phyloP scores from a whole-genome alignment of 2,113 vertebrate species.

The Rana temporaria region DNA sequence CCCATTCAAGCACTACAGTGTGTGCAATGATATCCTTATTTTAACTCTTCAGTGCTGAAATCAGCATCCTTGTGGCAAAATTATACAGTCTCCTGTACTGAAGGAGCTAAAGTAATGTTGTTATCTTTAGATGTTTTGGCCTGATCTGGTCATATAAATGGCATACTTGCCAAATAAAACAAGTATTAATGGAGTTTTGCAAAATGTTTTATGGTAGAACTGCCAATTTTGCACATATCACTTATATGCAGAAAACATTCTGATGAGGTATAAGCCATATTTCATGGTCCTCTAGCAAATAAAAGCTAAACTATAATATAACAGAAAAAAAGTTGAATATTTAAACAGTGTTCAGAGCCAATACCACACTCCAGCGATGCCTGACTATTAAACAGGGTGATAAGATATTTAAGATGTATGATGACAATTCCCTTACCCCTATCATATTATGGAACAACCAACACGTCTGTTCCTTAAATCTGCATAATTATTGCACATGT shows the following conservation, averaged over 20 bases:
- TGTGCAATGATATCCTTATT: conserved; percentile 91
- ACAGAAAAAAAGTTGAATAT: conserved; percentile 11
- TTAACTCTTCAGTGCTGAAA: conserved; percentile 52
- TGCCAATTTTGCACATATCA: conserved; percentile 84
- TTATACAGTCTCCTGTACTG: conserved; percentile 12
- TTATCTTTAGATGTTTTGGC: conserved; percentile 77
- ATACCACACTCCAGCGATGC: neutral
- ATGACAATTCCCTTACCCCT: neutral
- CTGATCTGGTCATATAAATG: conserved; percentile 78
- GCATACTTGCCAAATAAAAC: conserved; percentile 75
- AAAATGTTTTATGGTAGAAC: conserved; percentile 62
- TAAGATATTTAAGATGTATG: neutral
- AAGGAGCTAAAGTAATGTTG: conserved; percentile 35
- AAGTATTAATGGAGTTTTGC: conserved; percentile 78
- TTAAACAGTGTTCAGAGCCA: too few relatives aligned
- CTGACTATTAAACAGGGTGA: neutral
- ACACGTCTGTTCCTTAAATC: conserved; percentile 24
- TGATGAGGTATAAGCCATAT: conserved; percentile 69
- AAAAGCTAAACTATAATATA: conserved; percentile 10
- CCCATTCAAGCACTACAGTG: conserved; percentile 84
- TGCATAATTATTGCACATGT: conserved; percentile 31
- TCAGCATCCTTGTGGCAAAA: conserved; percentile 10
- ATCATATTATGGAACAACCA: conserved; percentile 4
- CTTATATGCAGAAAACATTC: conserved; percentile 32
- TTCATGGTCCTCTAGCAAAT: conserved; percentile 64